Evolutionary conservation across 2,113 vertebrate species (phyloP).

Genomic region (Elaphurus davidianus): DNA sequence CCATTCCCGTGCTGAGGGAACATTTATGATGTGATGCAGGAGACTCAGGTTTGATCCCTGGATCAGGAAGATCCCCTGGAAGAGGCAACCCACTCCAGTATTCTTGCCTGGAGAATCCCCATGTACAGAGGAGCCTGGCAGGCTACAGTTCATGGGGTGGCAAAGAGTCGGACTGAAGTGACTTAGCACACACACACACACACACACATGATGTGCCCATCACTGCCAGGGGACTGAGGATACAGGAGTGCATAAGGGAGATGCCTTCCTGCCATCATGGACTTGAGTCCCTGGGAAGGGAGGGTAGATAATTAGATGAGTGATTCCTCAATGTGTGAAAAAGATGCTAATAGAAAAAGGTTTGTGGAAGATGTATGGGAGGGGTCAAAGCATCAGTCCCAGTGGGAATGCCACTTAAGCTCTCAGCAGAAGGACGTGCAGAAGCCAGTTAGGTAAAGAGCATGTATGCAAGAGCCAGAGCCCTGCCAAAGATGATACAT

Average conservation of each 20-base stretch:
- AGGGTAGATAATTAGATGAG: neutral
- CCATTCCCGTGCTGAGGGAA: fast-evolving
- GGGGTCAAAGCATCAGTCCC: neutral
- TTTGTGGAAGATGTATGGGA: neutral
- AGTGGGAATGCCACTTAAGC: neutral
- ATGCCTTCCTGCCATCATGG: neutral
- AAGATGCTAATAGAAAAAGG: neutral
- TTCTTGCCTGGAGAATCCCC: neutral
- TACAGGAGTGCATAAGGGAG: fast-evolving
- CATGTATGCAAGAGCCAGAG: fast-evolving
- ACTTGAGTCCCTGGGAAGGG: neutral
- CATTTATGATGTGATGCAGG: neutral
- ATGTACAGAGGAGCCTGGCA: neutral
- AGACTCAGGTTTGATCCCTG: neutral
- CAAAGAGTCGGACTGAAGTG: neutral
- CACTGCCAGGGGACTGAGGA: fast-evolving
- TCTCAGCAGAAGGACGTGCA: neutral
- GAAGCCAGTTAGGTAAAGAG: neutral
- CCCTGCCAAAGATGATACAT: fast-evolving
- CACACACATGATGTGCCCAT: fast-evolving
- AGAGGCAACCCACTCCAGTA: neutral
- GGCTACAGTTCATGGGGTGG: neutral
- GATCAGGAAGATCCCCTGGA: neutral
- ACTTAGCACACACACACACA: neutral
- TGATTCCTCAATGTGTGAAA: neutral